These are phyloP conservation scores for Pseudobourletiella spinata DNA, from an alignment of 1,140 invertebrate species.

Conservation along the genomic window DNA sequence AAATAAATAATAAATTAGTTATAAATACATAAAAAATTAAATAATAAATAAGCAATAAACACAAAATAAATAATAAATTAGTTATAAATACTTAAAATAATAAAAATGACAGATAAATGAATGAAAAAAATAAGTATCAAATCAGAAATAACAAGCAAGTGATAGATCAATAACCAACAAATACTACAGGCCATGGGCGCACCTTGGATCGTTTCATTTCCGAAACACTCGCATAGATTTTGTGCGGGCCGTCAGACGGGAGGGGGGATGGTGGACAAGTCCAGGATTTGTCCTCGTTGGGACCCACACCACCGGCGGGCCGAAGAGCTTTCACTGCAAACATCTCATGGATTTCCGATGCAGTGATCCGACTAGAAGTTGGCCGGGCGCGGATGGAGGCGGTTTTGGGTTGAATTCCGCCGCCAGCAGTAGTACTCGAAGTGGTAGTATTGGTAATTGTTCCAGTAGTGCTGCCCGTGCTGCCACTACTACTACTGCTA, in stretches of 20 bases:
- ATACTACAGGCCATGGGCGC: no score
- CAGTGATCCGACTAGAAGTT: slow-evolving; percentile 73
- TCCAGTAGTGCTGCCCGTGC: no score
- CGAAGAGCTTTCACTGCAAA: slow-evolving; percentile 67
- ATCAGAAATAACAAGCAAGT: no score
- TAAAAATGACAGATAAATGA: no score
- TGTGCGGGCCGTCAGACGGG: slow-evolving; percentile 51
- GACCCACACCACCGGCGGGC: slow-evolving; percentile 32
- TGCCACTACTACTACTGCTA: slow-evolving; percentile 3
- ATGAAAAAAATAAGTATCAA: no score
- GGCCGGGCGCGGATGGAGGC: slow-evolving; percentile 76
- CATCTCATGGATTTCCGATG: slow-evolving; percentile 79
- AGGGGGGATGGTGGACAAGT: slow-evolving; percentile 40
- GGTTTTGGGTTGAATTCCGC: slow-evolving; percentile 59
- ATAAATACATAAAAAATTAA: slow-evolving; percentile 2
- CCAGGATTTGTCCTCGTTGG: slow-evolving; percentile 32
- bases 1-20: no score
- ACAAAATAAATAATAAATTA: no score
- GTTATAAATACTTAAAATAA: no score
- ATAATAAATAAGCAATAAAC: neutral
- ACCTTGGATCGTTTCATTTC: slow-evolving; percentile 86
- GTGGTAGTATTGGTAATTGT: slow-evolving; percentile 16
- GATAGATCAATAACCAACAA: no score
- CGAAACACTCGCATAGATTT: slow-evolving; percentile 85
- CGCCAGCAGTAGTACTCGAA: no score